phyloP scores from a whole-genome alignment of 2,113 vertebrate species.

The Albula glossodonta region DNA sequence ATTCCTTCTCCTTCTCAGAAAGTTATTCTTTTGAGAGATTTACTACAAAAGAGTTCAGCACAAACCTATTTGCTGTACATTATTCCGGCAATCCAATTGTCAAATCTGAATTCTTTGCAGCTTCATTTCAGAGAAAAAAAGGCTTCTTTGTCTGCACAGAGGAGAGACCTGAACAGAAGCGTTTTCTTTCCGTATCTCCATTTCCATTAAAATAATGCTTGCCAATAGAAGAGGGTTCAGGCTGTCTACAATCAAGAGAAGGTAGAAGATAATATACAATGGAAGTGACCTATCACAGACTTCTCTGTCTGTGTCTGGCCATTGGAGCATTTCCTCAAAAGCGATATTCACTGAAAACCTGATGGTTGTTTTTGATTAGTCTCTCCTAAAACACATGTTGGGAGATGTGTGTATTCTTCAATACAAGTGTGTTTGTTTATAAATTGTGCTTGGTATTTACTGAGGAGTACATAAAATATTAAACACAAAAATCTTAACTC shows the following conservation, averaged over 20 bases:
- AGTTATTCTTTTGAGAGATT: background rate
- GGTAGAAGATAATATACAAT: constrained; percentile 22
- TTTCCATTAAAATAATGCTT: constrained; percentile 41
- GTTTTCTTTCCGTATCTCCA: constrained; percentile 27
- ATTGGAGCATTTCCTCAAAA: background rate
- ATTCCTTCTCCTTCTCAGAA: background rate
- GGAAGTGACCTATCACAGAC: constrained; percentile 18
- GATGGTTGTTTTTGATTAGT: background rate
- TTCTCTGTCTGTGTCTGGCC: background rate
- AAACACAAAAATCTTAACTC: background rate
- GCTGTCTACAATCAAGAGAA: constrained; percentile 39
- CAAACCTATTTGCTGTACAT: constrained; percentile 1
- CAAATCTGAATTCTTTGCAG: background rate
- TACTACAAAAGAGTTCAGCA: background rate
- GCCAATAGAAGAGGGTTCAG: constrained; percentile 27
- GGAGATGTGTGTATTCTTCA: background rate
- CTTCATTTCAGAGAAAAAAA: background rate
- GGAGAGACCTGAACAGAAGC: constrained; percentile 32
- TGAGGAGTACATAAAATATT: background rate
- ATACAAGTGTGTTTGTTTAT: background rate
- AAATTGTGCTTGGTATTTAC: background rate
- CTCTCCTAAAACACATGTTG: background rate
- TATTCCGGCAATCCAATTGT: background rate
- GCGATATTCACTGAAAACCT: background rate
- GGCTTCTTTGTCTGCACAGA: constrained; percentile 3